A percentile compares a stretch with the other conserved stretches of the same genome.
phyloP scores from a whole-genome alignment of 1,140 invertebrate genomes.

The Steinernema khuongi region DNA sequence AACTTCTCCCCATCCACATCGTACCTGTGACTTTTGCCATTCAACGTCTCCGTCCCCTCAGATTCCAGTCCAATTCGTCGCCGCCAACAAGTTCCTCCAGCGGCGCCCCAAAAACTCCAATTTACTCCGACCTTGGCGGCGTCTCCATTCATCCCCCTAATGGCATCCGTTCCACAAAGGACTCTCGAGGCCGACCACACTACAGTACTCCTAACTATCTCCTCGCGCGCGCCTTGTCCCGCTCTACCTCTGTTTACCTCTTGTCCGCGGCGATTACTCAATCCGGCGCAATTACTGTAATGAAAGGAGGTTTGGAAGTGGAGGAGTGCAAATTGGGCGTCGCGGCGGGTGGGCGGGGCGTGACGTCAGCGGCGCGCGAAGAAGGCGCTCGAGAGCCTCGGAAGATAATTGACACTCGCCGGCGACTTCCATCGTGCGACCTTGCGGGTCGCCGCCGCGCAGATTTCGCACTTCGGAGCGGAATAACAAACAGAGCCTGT shows the following conservation, averaged over 20 bases:
- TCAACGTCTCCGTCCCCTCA: not conserved
- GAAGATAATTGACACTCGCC: conserved; percentile 8
- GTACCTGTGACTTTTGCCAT: not conserved
- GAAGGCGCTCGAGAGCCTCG: not conserved
- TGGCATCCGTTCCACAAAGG: conserved; percentile 1
- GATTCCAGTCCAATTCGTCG: not conserved
- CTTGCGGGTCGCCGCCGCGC: not conserved
- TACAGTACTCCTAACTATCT: too few relatives aligned
- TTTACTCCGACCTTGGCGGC: conserved; percentile 13
- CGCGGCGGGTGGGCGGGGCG: not conserved
- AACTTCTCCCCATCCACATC: too few relatives aligned
- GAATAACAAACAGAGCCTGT: not conserved
- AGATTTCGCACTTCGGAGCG: not conserved
- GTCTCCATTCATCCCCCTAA: conserved; percentile 5
- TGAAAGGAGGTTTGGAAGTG: too few relatives aligned
- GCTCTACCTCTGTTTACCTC: too few relatives aligned
- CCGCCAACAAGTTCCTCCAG: not conserved
- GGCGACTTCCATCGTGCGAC: not conserved
- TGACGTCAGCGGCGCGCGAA: not conserved
- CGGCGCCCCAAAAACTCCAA: conserved; percentile 3
- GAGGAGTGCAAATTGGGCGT: not conserved
- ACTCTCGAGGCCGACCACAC: not conserved
- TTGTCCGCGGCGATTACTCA: too few relatives aligned
- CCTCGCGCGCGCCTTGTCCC: too few relatives aligned
- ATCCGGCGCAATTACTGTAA: too few relatives aligned